These are phyloP conservation scores for Petrolisthes manimaculis DNA, from an alignment of 2,888 invertebrate species.

Conservation along the genomic window DNA sequence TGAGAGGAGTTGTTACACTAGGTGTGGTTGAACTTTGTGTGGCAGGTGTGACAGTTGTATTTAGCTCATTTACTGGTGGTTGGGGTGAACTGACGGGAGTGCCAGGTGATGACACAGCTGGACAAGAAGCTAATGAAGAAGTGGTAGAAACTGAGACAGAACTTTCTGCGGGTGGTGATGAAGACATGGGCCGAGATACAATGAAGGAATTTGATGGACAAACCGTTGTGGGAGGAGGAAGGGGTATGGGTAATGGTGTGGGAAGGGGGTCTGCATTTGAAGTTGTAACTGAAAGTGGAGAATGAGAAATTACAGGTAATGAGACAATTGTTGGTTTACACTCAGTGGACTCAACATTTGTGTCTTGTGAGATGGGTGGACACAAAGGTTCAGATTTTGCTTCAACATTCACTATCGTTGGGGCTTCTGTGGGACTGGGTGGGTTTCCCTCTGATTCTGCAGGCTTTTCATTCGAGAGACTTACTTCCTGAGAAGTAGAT, in stretches of 20 bases:
- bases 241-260: not conserved
- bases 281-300: too few species aligned
- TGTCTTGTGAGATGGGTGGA: slow-evolving; percentile 1
- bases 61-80: not conserved
- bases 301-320: not conserved
- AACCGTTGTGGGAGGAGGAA: slow-evolving; percentile 2
- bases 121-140: not conserved
- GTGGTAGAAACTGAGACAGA: slow-evolving; percentile 8
- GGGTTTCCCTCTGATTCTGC: slow-evolving; percentile 12
- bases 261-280: not conserved
- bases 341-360: slow-evolving; percentile 11
- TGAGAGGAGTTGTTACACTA: not conserved
- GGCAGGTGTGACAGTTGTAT: slow-evolving; percentile 5
- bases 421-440: slow-evolving; percentile 32
- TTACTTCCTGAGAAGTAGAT: slow-evolving; percentile 27
- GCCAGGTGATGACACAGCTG: slow-evolving; percentile 7
- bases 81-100: not conserved
- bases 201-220: not conserved
- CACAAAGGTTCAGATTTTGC: slow-evolving; percentile 28
- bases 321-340: slow-evolving; percentile 16
- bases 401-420: slow-evolving; percentile 30
- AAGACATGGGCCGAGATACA: slow-evolving; percentile 12
- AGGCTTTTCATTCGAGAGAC: slow-evolving; percentile 12
- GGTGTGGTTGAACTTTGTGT: not conserved
- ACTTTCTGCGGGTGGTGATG: not conserved